Evolutionary conservation across 2,888 invertebrate species (phyloP), one percentile per base, ranked within the genome.

Genomic region (Leucoma salicis): DNA sequence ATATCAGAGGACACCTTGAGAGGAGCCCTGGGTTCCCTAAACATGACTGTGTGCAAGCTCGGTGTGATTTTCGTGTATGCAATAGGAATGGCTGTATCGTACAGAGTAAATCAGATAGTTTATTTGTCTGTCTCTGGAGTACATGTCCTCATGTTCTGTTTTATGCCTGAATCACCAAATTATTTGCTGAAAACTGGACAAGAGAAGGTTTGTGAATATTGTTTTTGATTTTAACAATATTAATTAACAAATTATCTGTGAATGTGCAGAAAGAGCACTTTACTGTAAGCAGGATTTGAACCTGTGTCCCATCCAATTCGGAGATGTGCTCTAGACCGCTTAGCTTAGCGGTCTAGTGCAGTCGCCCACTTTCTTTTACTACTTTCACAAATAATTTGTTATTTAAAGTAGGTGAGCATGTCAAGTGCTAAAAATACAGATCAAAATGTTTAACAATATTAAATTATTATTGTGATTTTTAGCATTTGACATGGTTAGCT

Each of bases 141-240:
- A 0, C 83, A 82, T 34, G 73, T 66, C 2, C 3, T 74, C 2
- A 27, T 68, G 4, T 82, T 82, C 46, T 67, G 64, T 35, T 75
- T 76, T 25, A 80, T 84, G 83, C 85, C 85, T 0, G 85, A 86
- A 41, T 82, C 85, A 0, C 85, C 85, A 0, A 81, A 79, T 49
- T 81, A 71, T 59, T 49, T 83, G 46, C 44, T 84, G 41, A 80
- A 82, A 53, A 67, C 67, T 27, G 82, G 81, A 0, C 53, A 66
- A 11, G 81, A 82, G 24, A 70, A 77, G 76, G 85, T 84, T 24
- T 39, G 65, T 53, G 6, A 2, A 12, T 1, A 13, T 18, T 5
- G n/a, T 27, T 11, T 2, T 25, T 16, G 3, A 25, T 25, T 25
- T 25, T n/a, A n/a, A n/a, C n/a, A n/a, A n/a, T n/a, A n/a, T n/a